These are phyloP conservation scores for Clarias fuscus DNA, from an alignment of 2,797 vertebrate species.

Conservation along the genomic window DNA sequence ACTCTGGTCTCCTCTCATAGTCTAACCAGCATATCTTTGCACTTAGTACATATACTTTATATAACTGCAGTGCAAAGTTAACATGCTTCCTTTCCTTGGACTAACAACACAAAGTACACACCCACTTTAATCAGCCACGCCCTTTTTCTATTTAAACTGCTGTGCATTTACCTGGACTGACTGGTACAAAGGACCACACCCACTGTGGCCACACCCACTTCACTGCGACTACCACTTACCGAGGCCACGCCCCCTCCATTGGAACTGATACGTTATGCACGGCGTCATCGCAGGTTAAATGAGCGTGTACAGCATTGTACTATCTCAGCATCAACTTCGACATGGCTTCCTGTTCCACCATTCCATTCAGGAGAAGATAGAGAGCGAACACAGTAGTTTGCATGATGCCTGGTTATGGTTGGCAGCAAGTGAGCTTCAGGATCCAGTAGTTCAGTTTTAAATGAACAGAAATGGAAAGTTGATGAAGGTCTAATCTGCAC, in stretches of 20 bases:
- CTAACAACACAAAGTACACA: neutral
- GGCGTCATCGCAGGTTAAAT: neutral
- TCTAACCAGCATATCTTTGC: no score
- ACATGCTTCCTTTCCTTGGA: no score
- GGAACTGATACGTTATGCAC: no score
- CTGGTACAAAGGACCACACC: neutral
- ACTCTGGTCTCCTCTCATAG: no score
- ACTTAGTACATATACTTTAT: no score
- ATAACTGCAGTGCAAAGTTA: no score
- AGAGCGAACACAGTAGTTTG: neutral
- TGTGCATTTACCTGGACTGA: neutral
- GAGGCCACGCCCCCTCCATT: neutral
- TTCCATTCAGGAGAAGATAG: neutral
- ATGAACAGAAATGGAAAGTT: slow-evolving; percentile 24
- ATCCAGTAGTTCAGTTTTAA: neutral
- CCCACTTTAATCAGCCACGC: neutral
- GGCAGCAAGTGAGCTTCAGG: neutral
- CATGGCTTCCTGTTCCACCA: neutral
- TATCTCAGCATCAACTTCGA: neutral
- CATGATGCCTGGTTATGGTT: slow-evolving; percentile 9
- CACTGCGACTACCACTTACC: neutral
- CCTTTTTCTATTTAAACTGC: neutral
- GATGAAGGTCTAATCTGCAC: slow-evolving; percentile 15
- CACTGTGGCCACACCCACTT: neutral
- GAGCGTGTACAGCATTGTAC: neutral